Evolutionary conservation across 2,888 invertebrate species (phyloP).

Genomic region (Sesia apiformis): DNA sequence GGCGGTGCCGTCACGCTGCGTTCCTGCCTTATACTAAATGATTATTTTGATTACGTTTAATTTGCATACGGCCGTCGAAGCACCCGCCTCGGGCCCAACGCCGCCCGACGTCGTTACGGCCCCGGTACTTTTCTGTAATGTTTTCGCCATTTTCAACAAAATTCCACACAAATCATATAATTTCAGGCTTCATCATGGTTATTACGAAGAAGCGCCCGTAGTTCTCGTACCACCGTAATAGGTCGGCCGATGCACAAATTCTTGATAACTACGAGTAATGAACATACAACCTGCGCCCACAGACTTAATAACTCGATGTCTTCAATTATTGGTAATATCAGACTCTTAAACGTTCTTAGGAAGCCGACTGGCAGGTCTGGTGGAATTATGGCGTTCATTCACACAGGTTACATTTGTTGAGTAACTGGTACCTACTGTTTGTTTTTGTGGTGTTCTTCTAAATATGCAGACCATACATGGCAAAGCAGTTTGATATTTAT

Average conservation of each 20-base stretch:
- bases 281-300: conserved; percentile 63
- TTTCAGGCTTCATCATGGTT: conserved; percentile 71
- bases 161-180: conserved; percentile 73
- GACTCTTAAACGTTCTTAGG: conserved; percentile 66
- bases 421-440: too few relatives aligned
- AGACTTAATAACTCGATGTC: conserved; percentile 56
- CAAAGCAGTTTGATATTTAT: too few relatives aligned
- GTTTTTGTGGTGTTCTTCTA: too few relatives aligned
- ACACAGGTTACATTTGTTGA: not conserved
- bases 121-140: conserved; percentile 73
- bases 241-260: conserved; percentile 61
- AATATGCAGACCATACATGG: too few relatives aligned
- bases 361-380: conserved; percentile 51
- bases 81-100: conserved; percentile 43
- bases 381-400: conserved; percentile 29
- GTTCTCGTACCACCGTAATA: conserved; percentile 59
- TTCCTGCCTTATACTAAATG: conserved; percentile 52
- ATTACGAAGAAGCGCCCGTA: conserved; percentile 68
- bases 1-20: conserved; percentile 19
- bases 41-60: conserved; percentile 75
- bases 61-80: conserved; percentile 65
- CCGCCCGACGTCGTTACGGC: conserved; percentile 56
- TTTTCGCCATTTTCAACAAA: conserved; percentile 75
- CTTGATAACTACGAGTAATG: conserved; percentile 69
- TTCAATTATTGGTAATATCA: conserved; percentile 72